These are phyloP conservation scores for Apoda limacodes DNA, from an alignment of 2,888 invertebrate species.

Conservation along the genomic window DNA sequence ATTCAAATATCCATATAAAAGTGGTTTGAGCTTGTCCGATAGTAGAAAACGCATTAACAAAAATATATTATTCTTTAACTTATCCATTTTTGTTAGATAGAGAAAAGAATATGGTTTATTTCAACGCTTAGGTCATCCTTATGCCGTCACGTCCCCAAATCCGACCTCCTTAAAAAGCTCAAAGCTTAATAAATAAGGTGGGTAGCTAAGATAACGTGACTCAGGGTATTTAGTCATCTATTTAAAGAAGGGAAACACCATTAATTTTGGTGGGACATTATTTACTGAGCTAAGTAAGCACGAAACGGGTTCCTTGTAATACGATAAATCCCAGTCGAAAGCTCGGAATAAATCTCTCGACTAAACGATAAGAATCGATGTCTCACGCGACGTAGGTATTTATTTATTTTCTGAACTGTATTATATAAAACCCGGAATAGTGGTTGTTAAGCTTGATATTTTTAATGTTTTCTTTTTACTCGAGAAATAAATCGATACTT, in stretches of 20 bases:
- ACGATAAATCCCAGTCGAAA: slow-evolving; percentile 56
- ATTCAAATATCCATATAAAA: too few species aligned
- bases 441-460: slow-evolving; percentile 39
- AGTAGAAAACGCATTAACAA: too few species aligned
- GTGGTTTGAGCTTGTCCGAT: too few species aligned
- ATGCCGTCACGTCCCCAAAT: too few species aligned
- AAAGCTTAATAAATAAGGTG: slow-evolving; percentile 45
- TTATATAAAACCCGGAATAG: slow-evolving; percentile 42
- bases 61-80: too few species aligned
- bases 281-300: slow-evolving; percentile 64
- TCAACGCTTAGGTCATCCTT: too few species aligned
- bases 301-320: slow-evolving; percentile 61
- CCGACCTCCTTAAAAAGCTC: too few species aligned
- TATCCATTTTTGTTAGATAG: too few species aligned
- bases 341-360: slow-evolving; percentile 59
- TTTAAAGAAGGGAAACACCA: slow-evolving; percentile 60
- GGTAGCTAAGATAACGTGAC: slow-evolving; percentile 55
- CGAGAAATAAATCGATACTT: slow-evolving; percentile 21
- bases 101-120: too few species aligned
- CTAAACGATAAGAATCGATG: slow-evolving; percentile 66
- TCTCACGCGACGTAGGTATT: slow-evolving; percentile 56
- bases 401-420: slow-evolving; percentile 13
- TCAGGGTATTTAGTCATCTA: slow-evolving; percentile 63
- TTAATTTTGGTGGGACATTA: slow-evolving; percentile 61
- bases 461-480: too few species aligned